Conservation (phyloP, 2,797 vertebrate species). For the Ptychadena robeensis region DNA sequence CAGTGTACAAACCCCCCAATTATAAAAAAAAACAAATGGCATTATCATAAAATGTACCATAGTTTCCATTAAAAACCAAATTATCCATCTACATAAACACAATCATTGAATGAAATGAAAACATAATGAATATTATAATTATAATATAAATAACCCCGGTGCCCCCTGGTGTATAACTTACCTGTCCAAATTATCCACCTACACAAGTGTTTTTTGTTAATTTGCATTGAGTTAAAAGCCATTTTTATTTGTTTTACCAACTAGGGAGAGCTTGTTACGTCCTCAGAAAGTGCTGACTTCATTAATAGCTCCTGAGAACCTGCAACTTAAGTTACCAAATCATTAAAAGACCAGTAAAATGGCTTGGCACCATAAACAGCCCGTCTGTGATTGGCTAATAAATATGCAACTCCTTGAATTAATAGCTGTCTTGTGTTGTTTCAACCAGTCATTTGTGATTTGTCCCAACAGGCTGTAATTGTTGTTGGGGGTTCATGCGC, state of each 20-base stretch:
- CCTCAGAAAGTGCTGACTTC: conserved; percentile 23
- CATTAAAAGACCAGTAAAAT: conserved; percentile 53
- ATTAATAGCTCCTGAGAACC: conserved; percentile 29
- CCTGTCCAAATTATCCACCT: neutral
- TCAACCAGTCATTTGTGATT: conserved; percentile 6
- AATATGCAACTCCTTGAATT: conserved; percentile 37
- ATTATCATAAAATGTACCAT: neutral
- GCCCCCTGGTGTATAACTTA: conserved; percentile 26
- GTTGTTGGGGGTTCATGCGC: conserved; percentile 28
- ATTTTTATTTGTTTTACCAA: neutral
- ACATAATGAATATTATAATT: neutral
- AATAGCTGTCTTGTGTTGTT: conserved; percentile 40
- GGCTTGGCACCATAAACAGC: conserved; percentile 30
- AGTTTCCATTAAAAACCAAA: neutral
- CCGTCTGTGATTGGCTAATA: conserved; percentile 23
- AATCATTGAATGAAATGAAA: neutral
- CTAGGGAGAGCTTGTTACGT: conserved; percentile 10
- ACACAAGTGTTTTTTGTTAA: conserved; percentile 27
- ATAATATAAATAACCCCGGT: conserved; percentile 8
- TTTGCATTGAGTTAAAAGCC: neutral
- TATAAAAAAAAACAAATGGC: neutral
- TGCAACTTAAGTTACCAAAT: conserved; percentile 35
- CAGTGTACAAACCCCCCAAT: no score
- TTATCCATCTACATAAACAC: neutral
- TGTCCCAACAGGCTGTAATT: conserved; percentile 36